Evolutionary conservation across 1,140 invertebrate genomes (phyloP).

Genomic region (Orchestia grillus): DNA sequence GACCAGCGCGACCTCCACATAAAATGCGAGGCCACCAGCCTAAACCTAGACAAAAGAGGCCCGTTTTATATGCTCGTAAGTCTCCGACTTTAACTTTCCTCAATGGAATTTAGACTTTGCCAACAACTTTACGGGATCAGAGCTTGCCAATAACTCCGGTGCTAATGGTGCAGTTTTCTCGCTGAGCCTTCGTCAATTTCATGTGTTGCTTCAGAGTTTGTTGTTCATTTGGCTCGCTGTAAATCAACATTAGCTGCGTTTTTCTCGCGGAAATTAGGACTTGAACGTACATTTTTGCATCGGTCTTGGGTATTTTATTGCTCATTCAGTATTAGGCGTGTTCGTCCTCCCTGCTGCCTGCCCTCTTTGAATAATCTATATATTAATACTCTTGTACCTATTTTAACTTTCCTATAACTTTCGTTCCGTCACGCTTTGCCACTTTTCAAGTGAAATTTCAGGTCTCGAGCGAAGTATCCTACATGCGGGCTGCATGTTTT

Average conservation of each 20-base stretch:
- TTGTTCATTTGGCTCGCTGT: background rate
- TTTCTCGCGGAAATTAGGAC: background rate
- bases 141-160: background rate
- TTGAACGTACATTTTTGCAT: background rate
- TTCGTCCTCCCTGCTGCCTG: background rate
- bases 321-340: background rate
- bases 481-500: too few species aligned
- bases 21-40: background rate
- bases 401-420: too few species aligned
- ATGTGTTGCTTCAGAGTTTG: background rate
- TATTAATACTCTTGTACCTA: too few species aligned
- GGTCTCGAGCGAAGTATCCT: too few species aligned
- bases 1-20: background rate
- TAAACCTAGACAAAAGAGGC: constrained; percentile 36
- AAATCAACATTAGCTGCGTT: background rate
- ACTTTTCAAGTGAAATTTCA: too few species aligned
- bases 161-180: constrained; percentile 31
- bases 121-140: constrained; percentile 25
- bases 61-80: constrained; percentile 49
- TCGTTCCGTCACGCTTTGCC: too few species aligned
- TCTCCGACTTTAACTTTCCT: constrained; percentile 28
- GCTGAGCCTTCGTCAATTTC: background rate
- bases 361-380: too few species aligned
- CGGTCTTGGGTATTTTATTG: background rate
- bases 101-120: constrained; percentile 41